These are phyloP conservation scores for Lipotes vexillifer DNA, from an alignment of 2,113 vertebrate species.

Conservation along the genomic window DNA sequence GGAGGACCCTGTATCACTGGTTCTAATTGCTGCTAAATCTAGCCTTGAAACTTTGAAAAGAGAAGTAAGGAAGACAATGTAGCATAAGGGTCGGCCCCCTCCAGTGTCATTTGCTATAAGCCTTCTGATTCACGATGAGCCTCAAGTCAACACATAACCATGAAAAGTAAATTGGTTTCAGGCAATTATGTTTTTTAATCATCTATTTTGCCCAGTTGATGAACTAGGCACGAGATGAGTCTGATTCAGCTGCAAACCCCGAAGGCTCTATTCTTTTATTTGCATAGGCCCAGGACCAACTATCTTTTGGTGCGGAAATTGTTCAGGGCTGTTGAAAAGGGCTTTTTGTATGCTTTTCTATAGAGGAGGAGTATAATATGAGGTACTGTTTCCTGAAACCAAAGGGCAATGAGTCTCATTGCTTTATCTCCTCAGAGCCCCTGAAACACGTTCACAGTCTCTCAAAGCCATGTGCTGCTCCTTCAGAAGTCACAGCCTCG, in stretches of 20 bases:
- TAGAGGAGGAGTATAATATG: not conserved
- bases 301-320: not conserved
- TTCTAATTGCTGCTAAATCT: not conserved
- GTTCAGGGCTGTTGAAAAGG: not conserved
- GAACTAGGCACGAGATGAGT: not conserved
- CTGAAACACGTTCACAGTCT: not conserved
- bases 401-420: not conserved
- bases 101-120: not conserved
- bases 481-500: not conserved
- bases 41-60: not conserved
- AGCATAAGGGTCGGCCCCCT: not conserved
- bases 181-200: not conserved
- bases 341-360: not conserved
- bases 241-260: not conserved
- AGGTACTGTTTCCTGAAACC: not conserved
- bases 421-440: not conserved
- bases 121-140: not conserved
- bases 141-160: not conserved
- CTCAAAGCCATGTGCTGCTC: not conserved
- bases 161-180: not conserved
- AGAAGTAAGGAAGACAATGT: not conserved
- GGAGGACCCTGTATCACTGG: not conserved
- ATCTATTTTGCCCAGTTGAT: not conserved
- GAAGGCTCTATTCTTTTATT: not conserved
- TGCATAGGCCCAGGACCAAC: not conserved